Evolutionary conservation across 1,140 invertebrate genomes (phyloP), one percentile per base, ranked within the genome.

Genomic region (Cyrtorhinus lividipennis): DNA sequence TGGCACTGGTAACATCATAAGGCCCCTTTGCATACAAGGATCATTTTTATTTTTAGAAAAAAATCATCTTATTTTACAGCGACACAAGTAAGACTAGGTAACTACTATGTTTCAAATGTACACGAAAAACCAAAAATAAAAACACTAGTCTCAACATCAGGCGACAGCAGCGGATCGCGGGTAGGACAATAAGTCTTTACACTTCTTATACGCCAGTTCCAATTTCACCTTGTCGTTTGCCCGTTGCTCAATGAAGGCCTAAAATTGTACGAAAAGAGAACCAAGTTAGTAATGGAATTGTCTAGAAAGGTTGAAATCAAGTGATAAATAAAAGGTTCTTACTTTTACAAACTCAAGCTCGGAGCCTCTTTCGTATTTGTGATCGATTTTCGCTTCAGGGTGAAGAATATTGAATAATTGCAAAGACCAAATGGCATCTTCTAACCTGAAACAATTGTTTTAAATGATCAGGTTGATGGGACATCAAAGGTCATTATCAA

Each of bases 351-450:
- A 53, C 8, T 53, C 12, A 5, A 53, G 10, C 18, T 53, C 8
- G 5, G 48, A 12, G 10, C 48, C 18, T 15, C 5, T 10, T 8
- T 53, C 48, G 20, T 5, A 53, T 20, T 8, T 10, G 10, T 8
- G 5, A 12, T 20, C 20, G 10, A 53, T 22, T 74, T 71, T 62
- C 72, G 68, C 62, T 76, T 73, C 56, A 76, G 73, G 75, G 68
- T 83, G 76, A 18, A 85, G 68, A 15, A 74, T 77, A 15, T 81
- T 74, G 61, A 81, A 81, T 13, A 88, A 68, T 2, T 77, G 68
- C 30, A 84, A 69, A 23, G 86, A 66, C 45, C 78, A 67, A 1
- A 74, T 73, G 0, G 81, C 83, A 70, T 88, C 83, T 20, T 81
- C 72, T 12, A 86, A 72, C 10, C 73, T 73, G 64, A 15, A 69